Evolutionary conservation across 2,797 vertebrate genomes (phyloP).

Genomic region (Bryconaethiops microstoma): DNA sequence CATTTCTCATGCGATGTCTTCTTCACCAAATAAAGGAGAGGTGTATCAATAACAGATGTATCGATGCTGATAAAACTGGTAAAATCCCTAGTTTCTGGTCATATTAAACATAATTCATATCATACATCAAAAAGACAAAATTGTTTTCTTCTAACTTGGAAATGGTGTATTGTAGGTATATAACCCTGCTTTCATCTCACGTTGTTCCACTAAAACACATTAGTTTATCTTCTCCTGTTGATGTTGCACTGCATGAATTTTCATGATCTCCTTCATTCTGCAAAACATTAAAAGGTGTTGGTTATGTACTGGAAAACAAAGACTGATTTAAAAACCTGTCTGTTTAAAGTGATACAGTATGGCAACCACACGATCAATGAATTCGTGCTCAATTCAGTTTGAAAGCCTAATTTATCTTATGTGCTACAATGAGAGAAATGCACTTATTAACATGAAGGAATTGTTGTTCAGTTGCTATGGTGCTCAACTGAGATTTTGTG

Average conservation of each 20-base stretch:
- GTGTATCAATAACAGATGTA: too few relatives aligned
- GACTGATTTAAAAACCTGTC: background rate
- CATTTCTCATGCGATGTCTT: too few relatives aligned
- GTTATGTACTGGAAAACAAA: background rate
- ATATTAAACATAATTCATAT: background rate
- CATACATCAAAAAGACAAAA: background rate
- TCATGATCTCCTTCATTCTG: background rate
- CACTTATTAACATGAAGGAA: background rate
- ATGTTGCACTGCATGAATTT: background rate
- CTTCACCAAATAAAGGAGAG: too few relatives aligned
- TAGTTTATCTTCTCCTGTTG: background rate
- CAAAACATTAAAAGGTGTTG: background rate
- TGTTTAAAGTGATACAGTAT: background rate
- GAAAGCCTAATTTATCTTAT: slow-evolving; percentile 4
- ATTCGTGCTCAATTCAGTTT: background rate
- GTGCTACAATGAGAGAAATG: slow-evolving; percentile 9
- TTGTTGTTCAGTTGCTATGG: slow-evolving; percentile 42
- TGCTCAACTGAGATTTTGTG: slow-evolving; percentile 10
- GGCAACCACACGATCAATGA: background rate
- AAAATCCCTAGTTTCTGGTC: background rate
- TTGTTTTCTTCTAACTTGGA: too few relatives aligned
- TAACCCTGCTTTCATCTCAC: too few relatives aligned
- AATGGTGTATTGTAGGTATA: too few relatives aligned
- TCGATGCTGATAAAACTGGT: too few relatives aligned
- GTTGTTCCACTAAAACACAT: background rate